phyloP scores from a whole-genome alignment of 2,113 vertebrate genomes.

The Ptilonorhynchus violaceus region DNA sequence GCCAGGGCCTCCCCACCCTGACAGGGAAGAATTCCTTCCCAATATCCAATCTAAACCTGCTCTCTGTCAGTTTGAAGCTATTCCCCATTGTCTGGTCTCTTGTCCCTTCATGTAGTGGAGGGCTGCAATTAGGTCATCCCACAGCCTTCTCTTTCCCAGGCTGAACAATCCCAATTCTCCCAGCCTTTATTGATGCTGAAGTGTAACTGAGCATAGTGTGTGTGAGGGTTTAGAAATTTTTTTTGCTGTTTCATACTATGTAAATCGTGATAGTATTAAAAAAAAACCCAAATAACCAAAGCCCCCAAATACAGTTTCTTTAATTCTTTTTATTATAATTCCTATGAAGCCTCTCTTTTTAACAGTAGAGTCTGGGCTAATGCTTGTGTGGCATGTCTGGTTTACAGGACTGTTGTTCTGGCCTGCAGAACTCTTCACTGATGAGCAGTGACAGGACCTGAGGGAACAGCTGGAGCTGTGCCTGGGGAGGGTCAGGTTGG shows the following conservation, averaged over 20 bases:
- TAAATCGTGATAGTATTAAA: not conserved
- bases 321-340: not conserved
- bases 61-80: not conserved
- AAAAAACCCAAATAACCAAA: not conserved
- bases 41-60: too few species aligned
- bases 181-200: not conserved
- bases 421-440: not conserved
- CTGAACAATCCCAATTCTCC: not conserved
- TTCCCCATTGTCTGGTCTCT: too few species aligned
- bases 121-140: not conserved
- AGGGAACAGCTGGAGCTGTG: not conserved
- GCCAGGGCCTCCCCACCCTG: not conserved
- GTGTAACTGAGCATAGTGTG: not conserved
- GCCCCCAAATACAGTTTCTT: not conserved
- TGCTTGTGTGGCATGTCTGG: not conserved
- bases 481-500: not conserved
- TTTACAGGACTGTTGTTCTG: not conserved
- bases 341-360: not conserved
- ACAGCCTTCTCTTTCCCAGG: not conserved
- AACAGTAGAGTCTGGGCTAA: not conserved
- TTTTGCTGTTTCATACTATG: not conserved
- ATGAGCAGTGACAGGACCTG: not conserved
- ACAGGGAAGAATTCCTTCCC: fast-evolving
- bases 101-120: not conserved
- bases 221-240: fast-evolving